Evolutionary conservation across 1,140 invertebrate species (phyloP).

Genomic region (Hycleus phaleratus): DNA sequence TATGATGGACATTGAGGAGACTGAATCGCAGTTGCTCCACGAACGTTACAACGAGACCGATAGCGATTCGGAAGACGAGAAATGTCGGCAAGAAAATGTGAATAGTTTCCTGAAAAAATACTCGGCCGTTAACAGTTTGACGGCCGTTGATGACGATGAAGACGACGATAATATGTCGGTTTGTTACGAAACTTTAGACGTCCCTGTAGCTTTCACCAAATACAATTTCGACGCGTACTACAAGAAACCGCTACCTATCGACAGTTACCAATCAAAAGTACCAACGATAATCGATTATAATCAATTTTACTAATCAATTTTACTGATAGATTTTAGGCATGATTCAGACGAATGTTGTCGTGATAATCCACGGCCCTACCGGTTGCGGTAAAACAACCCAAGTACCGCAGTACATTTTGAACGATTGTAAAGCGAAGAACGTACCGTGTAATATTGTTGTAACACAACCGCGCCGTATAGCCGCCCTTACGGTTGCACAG

Average conservation of each 20-base stretch:
- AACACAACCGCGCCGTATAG: constrained; percentile 84
- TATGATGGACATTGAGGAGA: background rate
- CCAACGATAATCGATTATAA: constrained; percentile 8
- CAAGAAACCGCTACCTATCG: constrained; percentile 26
- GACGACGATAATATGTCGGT: constrained; percentile 1
- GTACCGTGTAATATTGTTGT: constrained; percentile 69
- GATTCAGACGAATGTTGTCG: constrained; percentile 57
- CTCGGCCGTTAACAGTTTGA: background rate
- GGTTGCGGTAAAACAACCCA: constrained; percentile 73
- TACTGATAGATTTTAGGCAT: constrained; percentile 49
- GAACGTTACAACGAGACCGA: background rate
- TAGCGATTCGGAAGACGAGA: background rate
- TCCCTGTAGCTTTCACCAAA: constrained; percentile 14
- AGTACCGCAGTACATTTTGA: constrained; percentile 82
- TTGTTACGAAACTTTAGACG: background rate
- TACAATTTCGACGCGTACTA: constrained; percentile 25
- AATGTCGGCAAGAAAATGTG: background rate
- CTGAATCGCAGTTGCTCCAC: background rate
- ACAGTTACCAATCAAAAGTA: constrained; percentile 12
- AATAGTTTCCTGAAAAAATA: background rate
- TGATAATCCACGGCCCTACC: constrained; percentile 84
- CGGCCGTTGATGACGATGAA: background rate
- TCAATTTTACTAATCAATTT: constrained; percentile 12
- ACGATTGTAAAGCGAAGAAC: constrained; percentile 54
- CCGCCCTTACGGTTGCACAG: constrained; percentile 80